phyloP scores from a whole-genome alignment of 2,888 invertebrate species.

The Yponomeuta malinellus region DNA sequence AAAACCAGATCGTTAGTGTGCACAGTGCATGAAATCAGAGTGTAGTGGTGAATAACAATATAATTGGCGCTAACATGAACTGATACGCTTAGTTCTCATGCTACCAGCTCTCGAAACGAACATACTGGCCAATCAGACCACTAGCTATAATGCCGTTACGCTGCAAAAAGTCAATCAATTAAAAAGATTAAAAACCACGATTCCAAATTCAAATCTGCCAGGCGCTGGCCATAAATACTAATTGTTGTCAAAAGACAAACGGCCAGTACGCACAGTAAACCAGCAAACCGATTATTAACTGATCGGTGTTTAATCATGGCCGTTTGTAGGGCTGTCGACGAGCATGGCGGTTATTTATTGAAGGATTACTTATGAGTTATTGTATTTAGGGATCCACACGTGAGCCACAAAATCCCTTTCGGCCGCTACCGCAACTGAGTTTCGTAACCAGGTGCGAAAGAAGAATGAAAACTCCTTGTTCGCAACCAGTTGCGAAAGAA shows the following conservation, averaged over 20 bases:
- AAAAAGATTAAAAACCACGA: background rate
- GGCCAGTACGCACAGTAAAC: conserved; percentile 28
- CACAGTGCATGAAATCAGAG: no score
- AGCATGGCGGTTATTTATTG: background rate
- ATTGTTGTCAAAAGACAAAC: conserved; percentile 2
- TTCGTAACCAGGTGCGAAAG: no score
- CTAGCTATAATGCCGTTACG: background rate
- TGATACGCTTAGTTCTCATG: no score
- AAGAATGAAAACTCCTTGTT: no score
- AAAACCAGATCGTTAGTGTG: no score
- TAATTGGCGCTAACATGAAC: no score
- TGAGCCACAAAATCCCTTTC: background rate
- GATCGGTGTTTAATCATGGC: conserved; percentile 62
- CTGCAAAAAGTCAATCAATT: background rate
- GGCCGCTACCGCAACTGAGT: no score
- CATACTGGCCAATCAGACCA: no score
- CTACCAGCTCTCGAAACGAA: no score
- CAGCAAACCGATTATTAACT: conserved; percentile 36
- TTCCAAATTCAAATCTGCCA: background rate
- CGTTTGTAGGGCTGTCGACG: background rate
- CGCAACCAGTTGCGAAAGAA: no score
- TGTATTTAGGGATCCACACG: background rate
- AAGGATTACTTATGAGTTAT: background rate
- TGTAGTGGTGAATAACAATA: no score
- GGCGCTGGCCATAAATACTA: conserved; percentile 9